Conservation (phyloP, 1,140 invertebrate genomes). For the Eupristina koningsbergeri region DNA sequence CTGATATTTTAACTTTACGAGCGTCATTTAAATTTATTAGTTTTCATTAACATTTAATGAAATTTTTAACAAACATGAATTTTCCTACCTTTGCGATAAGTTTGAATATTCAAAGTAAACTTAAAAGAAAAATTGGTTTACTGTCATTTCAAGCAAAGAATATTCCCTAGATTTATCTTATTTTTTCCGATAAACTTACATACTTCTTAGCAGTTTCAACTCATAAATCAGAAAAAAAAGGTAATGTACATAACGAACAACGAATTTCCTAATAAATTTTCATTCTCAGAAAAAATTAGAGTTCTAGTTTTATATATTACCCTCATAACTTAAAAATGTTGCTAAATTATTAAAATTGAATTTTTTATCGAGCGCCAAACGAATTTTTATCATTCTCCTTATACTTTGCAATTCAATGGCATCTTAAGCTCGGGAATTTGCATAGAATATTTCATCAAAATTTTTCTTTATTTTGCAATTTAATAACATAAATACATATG, state of each 20-base stretch:
- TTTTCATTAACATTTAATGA: not conserved
- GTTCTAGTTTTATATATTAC: conserved; percentile 28
- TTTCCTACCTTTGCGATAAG: not conserved
- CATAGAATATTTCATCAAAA: conserved; percentile 16
- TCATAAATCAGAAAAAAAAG: not conserved
- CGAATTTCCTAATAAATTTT: conserved; percentile 27
- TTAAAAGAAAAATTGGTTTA: not conserved
- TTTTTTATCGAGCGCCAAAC: conserved; percentile 17
- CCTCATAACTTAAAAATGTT: conserved; percentile 25
- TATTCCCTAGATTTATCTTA: not conserved
- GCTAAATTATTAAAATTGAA: conserved; percentile 37
- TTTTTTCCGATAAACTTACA: not conserved
- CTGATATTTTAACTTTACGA: too few species aligned
- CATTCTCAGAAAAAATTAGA: not conserved
- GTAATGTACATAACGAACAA: conserved; percentile 1
- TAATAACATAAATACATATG: conserved; percentile 21
- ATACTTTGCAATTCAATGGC: conserved; percentile 42
- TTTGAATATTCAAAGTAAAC: not conserved
- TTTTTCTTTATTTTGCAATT: conserved; percentile 37
- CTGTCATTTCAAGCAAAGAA: not conserved
- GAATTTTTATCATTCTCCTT: conserved; percentile 34
- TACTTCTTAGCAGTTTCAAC: not conserved
- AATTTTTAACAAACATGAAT: not conserved
- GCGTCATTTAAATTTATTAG: not conserved
- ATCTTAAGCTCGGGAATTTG: conserved; percentile 24